A percentile compares a stretch with the other conserved stretches of the same genome.
These are phyloP conservation scores for Benitochromis conjunctus DNA, from an alignment of 2,113 vertebrate genomes.

Conservation along the genomic window DNA sequence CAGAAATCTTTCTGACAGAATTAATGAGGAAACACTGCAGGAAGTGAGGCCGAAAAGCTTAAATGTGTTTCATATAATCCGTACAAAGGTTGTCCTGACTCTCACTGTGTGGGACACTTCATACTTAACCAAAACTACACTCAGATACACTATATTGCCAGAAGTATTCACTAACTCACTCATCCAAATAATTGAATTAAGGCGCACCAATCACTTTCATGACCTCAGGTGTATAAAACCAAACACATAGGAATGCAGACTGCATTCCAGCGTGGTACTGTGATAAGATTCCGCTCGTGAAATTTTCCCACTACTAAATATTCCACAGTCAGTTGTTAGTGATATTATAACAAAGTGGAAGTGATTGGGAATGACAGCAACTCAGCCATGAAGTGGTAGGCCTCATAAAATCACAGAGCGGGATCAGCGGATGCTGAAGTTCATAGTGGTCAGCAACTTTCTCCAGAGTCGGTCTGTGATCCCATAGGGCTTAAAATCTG, in stretches of 20 bases:
- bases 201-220: not conserved
- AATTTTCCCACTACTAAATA: not conserved
- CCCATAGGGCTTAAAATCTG: too few species aligned
- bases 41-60: not conserved
- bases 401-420: not conserved
- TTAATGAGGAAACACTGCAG: not conserved
- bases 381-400: too few species aligned
- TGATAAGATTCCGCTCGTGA: not conserved
- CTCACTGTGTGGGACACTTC: not conserved
- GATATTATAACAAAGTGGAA: not conserved
- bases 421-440: not conserved
- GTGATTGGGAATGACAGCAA: not conserved
- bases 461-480: not conserved
- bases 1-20: not conserved
- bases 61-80: not conserved
- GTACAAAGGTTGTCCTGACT: not conserved
- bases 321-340: not conserved
- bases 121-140: not conserved
- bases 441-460: not conserved
- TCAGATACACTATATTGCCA: not conserved
- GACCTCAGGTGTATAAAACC: not conserved
- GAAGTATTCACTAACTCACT: not conserved
- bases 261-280: not conserved
- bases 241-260: not conserved
- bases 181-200: not conserved